Percentiles rank a stretch among this genome's conserved stretches.
phyloP scores from a whole-genome alignment of 2,797 vertebrate species.

The Columba guinea region DNA sequence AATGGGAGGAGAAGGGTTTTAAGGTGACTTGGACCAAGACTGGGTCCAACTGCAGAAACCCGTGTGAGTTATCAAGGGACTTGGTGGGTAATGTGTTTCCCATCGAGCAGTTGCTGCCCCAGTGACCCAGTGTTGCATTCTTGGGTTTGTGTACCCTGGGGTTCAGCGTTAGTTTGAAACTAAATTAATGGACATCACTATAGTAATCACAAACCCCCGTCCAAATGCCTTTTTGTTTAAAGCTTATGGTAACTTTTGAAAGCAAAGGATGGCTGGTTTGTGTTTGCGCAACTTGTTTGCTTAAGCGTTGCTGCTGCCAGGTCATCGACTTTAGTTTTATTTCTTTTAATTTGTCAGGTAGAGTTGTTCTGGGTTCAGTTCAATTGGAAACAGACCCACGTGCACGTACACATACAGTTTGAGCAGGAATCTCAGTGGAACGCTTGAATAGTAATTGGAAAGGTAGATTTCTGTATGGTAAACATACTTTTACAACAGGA shows the following conservation, averaged over 20 bases:
- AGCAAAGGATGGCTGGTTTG: constrained; percentile 50
- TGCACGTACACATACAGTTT: background rate
- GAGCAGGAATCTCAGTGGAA: background rate
- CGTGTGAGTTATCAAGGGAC: background rate
- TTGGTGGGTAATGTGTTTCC: background rate
- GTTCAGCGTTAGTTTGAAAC: background rate
- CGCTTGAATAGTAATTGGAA: background rate
- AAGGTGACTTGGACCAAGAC: background rate
- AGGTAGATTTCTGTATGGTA: background rate
- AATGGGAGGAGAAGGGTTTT: background rate
- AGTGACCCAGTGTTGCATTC: background rate
- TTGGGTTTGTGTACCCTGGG: background rate
- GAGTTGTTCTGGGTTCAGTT: constrained; percentile 48
- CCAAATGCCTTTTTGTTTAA: constrained; percentile 35
- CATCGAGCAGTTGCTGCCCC: background rate
- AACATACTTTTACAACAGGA: background rate
- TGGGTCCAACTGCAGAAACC: background rate
- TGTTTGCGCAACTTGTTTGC: constrained; percentile 64
- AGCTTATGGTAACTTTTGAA: constrained; percentile 39
- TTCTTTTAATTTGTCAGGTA: constrained; percentile 76
- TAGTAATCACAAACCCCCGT: background rate
- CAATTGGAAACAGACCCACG: constrained; percentile 70
- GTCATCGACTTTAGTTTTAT: constrained; percentile 70
- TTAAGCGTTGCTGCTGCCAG: constrained; percentile 69
- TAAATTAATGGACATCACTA: background rate